These are phyloP conservation scores for Bombus breviceps DNA, from an alignment of 1,140 invertebrate species.

Conservation along the genomic window DNA sequence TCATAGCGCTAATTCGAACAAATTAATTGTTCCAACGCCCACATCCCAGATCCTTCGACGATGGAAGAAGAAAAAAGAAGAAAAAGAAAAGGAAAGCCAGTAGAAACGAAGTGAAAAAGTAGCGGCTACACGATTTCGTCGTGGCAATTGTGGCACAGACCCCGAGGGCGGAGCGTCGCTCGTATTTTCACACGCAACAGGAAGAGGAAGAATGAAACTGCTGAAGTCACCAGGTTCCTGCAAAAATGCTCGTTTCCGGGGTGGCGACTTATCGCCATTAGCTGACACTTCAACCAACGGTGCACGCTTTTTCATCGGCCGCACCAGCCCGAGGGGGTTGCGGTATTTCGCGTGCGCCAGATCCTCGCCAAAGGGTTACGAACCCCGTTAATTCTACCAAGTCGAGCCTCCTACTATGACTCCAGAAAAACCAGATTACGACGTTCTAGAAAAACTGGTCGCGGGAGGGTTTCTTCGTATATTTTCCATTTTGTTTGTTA, in stretches of 20 bases:
- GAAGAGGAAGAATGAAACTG: slow-evolving; percentile 45
- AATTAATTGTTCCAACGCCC: background rate
- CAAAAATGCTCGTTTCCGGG: slow-evolving; percentile 65
- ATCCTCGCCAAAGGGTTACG: slow-evolving; percentile 38
- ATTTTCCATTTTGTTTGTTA: background rate
- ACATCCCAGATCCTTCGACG: background rate
- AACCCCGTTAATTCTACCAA: slow-evolving; percentile 53
- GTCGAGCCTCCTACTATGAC: background rate
- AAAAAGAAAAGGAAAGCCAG: background rate
- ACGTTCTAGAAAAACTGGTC: background rate
- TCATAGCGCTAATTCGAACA: slow-evolving; percentile 7
- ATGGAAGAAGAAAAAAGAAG: background rate
- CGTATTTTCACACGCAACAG: slow-evolving; percentile 37
- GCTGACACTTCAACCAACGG: slow-evolving; percentile 60
- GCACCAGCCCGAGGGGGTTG: background rate
- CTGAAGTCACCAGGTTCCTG: slow-evolving; percentile 60
- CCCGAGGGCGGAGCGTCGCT: slow-evolving; percentile 3
- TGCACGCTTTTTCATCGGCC: slow-evolving; percentile 53
- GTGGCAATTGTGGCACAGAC: slow-evolving; percentile 2
- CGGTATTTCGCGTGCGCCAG: slow-evolving; percentile 1
- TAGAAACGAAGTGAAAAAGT: background rate
- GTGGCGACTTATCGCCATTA: slow-evolving; percentile 67
- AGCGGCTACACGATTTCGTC: slow-evolving; percentile 9
- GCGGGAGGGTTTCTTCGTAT: background rate
- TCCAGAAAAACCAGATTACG: slow-evolving; percentile 40